phyloP scores from a whole-genome alignment of 2,888 invertebrate genomes.

The Tenthredo notha region DNA sequence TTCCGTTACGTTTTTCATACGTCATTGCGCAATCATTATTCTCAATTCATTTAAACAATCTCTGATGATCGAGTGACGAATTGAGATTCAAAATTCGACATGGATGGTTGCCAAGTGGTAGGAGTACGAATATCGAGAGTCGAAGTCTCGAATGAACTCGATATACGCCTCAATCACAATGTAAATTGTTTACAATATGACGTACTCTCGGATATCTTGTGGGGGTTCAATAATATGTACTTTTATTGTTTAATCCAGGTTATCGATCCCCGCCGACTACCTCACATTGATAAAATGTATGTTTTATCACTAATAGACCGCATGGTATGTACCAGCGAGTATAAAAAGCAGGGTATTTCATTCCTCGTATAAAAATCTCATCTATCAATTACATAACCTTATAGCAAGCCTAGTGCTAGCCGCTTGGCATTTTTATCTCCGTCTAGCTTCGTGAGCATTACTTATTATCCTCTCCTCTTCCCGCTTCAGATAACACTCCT shows the following conservation, averaged over 20 bases:
- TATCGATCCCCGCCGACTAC: neutral
- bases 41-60: neutral
- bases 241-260: neutral
- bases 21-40: neutral
- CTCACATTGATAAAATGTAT: neutral
- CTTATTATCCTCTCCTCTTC: neutral
- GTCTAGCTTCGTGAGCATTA: neutral
- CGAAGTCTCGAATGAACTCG: neutral
- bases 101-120: neutral
- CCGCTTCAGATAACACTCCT: conserved; percentile 6
- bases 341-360: neutral
- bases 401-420: neutral
- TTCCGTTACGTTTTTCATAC: no score
- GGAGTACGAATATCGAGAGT: neutral
- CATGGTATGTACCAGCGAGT: neutral
- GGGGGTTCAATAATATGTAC: neutral
- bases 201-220: neutral
- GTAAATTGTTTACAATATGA: conserved; percentile 18
- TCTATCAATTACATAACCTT: neutral
- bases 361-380: neutral
- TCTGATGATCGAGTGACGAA: neutral
- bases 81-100: neutral
- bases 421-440: neutral
- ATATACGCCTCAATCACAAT: neutral
- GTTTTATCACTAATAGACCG: neutral